Evolutionary conservation across 1,140 invertebrate species (phyloP), one percentile per base, ranked within the genome.

Genomic region (Papilio glaucus): DNA sequence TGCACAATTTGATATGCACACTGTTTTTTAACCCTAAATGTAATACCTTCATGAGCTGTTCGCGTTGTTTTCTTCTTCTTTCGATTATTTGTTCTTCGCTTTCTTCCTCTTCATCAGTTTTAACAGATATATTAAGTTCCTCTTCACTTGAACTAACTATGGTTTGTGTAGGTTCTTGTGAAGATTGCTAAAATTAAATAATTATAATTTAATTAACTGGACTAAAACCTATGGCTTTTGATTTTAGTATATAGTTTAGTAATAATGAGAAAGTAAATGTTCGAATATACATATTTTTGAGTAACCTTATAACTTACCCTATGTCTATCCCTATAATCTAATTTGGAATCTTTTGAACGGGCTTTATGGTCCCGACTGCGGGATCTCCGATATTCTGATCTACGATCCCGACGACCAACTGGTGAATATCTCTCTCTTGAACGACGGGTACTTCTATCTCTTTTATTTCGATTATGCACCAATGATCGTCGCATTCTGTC

Each of bases 71-170:
- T 75, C 98, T 95, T 79, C 98, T 94, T 84, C 95, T 95, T 87
- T 99, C 97, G 90, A 99, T 99, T 82, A 99, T 98, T 73, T 96
- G 95, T 90, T 99, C 97, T 87, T 99, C 98, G 88, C 98, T 97
- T 90, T 99, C 98, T 76, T 99, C 98, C 74, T 99, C 98, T 57
- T 98, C 97, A 26, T 95, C 96, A 69, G 97, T 95, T 75, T 97
- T 96, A 62, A 98, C 95, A 73, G 97, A 96, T 72, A 96, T 94
- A 83, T 95, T 95, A 18, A 94, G 92, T 76, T 95, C 94, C 86
- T 94, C 95, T 77, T 94, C 95, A 82, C 94, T 95, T 0, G 93
- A 93, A 77, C 90, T 93, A 1, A 85, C 84, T 85, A 94, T 87
- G 62, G 88, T 81, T 82, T 93, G 74, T 91, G 96, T 74, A 89